Base-by-base conservation (phyloP, 2,797 vertebrate genomes). In the Danio choprae region DNA sequence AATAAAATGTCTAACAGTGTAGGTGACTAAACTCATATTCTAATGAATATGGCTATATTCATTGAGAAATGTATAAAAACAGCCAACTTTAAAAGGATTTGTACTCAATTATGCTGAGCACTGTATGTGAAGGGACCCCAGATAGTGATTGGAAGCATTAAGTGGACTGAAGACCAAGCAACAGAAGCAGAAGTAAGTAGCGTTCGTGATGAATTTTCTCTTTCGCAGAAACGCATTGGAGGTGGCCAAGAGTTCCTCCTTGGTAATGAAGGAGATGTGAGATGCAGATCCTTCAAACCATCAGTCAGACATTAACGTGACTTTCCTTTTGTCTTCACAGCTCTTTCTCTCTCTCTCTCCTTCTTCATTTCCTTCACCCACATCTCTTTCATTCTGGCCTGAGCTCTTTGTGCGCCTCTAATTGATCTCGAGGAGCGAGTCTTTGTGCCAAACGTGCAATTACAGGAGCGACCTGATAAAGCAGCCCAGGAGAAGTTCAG, bases 401-500 rank as follows among this genome's bases (percentile, higher is more conserved):
- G 48, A 79, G 51, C 71, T 77, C 74, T 77, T 85, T 83, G 73
- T 83, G 56, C 16, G 44, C 22, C 65, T 82, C 77, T 87, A 87
- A 84, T 85, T 84, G 83, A 83, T 83, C 81, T 79, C 53, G 79
- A 78, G 58, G 65, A 62, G 64, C 36, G 81, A 81, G 79, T 70
- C 77, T 87, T 82, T 82, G 85, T 84, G 76, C 80, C 77, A 77
- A 83, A 84, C 71, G 74, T 81, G 75, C 81, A 84, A 84, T 85
- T 85, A 85, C 81, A 78, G 56, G 55, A 76, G 50, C 10, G 55
- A 64, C 41, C 69, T 59, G 77, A 84, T 83, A 84, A 85, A 84
- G 65, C 51, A 46, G 20, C 41, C 29, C 51, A 29, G 60, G 62
- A 56, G 16, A 72, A 73, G 70, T 80, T 53, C 36, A 51, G 56